Conservation (phyloP, 2,888 invertebrate genomes). For the Caenorhabditis japonica region DNA sequence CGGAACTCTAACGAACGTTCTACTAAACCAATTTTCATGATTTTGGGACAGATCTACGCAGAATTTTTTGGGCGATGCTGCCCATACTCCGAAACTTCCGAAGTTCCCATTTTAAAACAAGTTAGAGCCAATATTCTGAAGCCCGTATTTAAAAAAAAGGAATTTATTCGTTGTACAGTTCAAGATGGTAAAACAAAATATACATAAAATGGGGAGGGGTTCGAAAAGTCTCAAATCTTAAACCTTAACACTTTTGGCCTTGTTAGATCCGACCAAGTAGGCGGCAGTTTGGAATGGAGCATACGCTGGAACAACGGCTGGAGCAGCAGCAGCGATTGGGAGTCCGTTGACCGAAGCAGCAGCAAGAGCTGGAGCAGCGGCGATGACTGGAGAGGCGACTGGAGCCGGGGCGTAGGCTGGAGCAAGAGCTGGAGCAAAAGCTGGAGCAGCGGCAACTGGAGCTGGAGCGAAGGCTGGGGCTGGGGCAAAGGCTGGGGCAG, state of each 20-base stretch:
- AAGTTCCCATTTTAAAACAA: too few relatives aligned
- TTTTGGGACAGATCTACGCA: too few relatives aligned
- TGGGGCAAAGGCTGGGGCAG: constrained; percentile 45
- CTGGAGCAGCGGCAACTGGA: constrained; percentile 23
- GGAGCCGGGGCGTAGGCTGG: constrained; percentile 32
- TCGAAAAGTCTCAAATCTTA: constrained; percentile 32
- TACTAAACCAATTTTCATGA: too few relatives aligned
- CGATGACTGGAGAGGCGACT: constrained; percentile 31
- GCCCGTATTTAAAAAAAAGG: too few relatives aligned
- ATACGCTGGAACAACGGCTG: constrained; percentile 58
- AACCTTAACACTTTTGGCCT: constrained; percentile 53
- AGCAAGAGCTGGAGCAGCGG: constrained; percentile 31
- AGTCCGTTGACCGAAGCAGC: constrained; percentile 15
- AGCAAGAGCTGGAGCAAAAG: constrained; percentile 39
- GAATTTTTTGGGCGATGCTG: too few relatives aligned
- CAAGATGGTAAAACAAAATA: constrained; percentile 41
- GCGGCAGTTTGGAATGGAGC: constrained; percentile 59
- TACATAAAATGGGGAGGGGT: constrained; percentile 22
- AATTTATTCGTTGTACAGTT: constrained; percentile 28
- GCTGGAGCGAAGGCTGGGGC: constrained; percentile 41
- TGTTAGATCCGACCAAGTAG: constrained; percentile 56
- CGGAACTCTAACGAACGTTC: too few relatives aligned
- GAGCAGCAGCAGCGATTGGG: constrained; percentile 37
- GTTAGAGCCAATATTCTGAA: too few relatives aligned
- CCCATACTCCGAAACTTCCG: too few relatives aligned